phyloP scores from a whole-genome alignment of 1,140 invertebrate species.

The Pseudomyrmex gracilis region DNA sequence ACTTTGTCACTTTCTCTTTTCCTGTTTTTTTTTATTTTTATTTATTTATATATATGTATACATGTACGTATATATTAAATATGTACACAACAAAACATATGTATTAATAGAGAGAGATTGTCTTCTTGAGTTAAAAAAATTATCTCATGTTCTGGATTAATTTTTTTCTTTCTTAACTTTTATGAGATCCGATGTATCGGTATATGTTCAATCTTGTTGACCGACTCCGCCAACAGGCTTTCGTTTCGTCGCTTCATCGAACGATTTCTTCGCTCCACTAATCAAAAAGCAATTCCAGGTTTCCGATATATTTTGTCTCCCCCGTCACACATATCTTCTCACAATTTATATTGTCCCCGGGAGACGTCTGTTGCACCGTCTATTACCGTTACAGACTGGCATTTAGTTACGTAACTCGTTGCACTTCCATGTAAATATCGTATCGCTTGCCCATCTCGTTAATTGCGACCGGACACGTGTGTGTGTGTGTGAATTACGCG shows the following conservation, averaged over 20 bases:
- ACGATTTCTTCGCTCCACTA: conserved; percentile 3
- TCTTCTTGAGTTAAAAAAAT: conserved; percentile 4
- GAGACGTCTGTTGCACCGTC: neutral
- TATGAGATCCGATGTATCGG: neutral
- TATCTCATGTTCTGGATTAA: neutral
- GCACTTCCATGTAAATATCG: neutral
- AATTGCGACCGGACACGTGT: too few relatives aligned
- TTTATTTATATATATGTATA: neutral
- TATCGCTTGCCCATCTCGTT: neutral
- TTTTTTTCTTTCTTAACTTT: conserved; percentile 17
- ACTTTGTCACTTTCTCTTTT: neutral
- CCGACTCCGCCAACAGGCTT: neutral
- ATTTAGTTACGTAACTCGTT: conserved; percentile 59
- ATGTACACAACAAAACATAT: too few relatives aligned
- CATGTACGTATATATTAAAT: too few relatives aligned
- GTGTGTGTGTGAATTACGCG: too few relatives aligned
- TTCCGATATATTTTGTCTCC: conserved; percentile 9
- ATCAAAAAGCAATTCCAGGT: conserved; percentile 21
- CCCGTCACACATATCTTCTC: neutral
- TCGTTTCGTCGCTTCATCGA: conserved; percentile 1
- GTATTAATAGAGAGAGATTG: too few relatives aligned
- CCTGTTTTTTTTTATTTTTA: neutral
- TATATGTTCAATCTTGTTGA: conserved; percentile 14
- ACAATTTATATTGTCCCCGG: neutral
- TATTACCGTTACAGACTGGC: conserved; percentile 31